phyloP scores from a whole-genome alignment of 2,113 vertebrate genomes.

The Camelus dromedarius region DNA sequence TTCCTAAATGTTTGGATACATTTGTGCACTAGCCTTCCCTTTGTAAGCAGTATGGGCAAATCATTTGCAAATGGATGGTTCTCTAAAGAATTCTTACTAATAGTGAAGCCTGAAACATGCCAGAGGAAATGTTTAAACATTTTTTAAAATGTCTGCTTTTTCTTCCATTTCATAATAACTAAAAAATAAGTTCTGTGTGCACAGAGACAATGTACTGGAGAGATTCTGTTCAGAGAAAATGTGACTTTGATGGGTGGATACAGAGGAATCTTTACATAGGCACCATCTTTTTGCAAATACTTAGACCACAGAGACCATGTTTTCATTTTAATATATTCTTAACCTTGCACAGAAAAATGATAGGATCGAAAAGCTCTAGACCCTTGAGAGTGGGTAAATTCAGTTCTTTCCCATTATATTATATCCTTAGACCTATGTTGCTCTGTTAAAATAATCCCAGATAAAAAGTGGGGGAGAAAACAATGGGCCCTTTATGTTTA shows the following conservation, averaged over 20 bases:
- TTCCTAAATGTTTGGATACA: neutral
- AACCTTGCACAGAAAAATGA: neutral
- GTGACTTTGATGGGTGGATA: neutral
- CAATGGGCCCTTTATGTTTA: neutral
- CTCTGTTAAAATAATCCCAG: neutral
- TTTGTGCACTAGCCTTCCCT: neutral
- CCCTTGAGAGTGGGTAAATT: neutral
- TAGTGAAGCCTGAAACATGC: neutral
- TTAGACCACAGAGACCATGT: neutral
- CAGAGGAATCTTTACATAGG: neutral
- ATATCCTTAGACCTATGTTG: neutral
- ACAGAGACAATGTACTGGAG: neutral
- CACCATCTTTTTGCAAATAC: neutral
- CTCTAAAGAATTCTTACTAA: slow-evolving; percentile 32
- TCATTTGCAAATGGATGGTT: neutral
- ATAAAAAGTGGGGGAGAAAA: neutral
- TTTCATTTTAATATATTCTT: neutral
- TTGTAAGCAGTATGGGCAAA: neutral
- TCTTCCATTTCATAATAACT: slow-evolving; percentile 6
- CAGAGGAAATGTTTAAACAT: slow-evolving; percentile 41
- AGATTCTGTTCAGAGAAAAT: neutral
- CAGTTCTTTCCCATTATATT: neutral
- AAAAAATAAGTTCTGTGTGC: neutral
- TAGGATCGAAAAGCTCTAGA: neutral
- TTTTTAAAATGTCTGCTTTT: neutral